A percentile compares a stretch with the other conserved stretches of the same genome.
phyloP scores from a whole-genome alignment of 2,797 vertebrate genomes.

The Heterohyrax brucei region DNA sequence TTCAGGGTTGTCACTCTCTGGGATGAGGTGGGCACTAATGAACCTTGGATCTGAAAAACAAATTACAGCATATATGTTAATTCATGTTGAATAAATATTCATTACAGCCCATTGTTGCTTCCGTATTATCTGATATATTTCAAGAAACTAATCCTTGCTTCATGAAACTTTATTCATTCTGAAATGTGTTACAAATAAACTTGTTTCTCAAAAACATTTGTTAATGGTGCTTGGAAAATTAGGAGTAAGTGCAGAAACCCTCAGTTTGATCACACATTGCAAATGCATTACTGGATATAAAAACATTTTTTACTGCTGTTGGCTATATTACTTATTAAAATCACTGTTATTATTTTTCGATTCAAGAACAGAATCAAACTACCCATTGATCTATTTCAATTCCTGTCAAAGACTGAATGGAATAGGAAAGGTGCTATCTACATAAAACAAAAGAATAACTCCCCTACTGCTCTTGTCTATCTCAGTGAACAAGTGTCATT shows the following conservation, averaged over 20 bases:
- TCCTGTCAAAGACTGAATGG: background rate
- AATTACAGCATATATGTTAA: slow-evolving; percentile 33
- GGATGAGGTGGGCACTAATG: slow-evolving; percentile 95
- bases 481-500: background rate
- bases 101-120: background rate
- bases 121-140: background rate
- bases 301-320: background rate
- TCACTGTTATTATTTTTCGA: background rate
- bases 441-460: background rate
- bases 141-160: slow-evolving; percentile 28
- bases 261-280: background rate
- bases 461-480: background rate
- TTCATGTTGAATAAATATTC: background rate
- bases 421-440: background rate
- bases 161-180: background rate
- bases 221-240: background rate
- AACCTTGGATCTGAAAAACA: slow-evolving; percentile 95
- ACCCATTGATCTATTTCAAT: background rate
- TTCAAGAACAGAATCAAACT: slow-evolving; percentile 13
- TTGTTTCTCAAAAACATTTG: background rate
- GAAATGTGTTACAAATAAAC: slow-evolving; percentile 1
- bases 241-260: background rate
- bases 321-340: background rate
- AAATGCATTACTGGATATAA: slow-evolving; percentile 7
- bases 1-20: slow-evolving; percentile 98